A percentile compares a stretch with the other conserved stretches of the same genome.
Conservation (phyloP, 2,113 vertebrate genomes). For the Ammodytes dubius region DNA sequence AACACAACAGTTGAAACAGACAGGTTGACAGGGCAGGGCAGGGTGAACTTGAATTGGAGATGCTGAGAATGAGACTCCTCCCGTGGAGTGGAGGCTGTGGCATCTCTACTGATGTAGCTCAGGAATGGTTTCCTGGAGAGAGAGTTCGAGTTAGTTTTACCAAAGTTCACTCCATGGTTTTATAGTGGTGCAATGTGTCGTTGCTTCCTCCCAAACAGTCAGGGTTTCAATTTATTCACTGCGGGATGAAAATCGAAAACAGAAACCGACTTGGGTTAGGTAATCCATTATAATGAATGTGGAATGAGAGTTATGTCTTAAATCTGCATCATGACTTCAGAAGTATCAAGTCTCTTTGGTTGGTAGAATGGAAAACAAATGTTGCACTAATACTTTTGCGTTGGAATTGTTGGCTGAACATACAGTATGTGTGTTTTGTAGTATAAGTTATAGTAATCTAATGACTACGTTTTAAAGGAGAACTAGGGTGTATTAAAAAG, state of each 20-base stretch:
- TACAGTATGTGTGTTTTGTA: too few relatives aligned
- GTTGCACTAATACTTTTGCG: too few relatives aligned
- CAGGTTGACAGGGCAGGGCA: background rate
- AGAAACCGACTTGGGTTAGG: too few relatives aligned
- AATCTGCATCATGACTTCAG: too few relatives aligned
- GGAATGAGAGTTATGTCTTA: too few relatives aligned
- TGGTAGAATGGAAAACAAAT: too few relatives aligned
- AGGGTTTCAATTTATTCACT: background rate
- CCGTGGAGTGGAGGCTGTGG: background rate
- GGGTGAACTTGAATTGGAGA: background rate
- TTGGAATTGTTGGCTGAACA: too few relatives aligned
- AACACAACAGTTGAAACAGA: background rate
- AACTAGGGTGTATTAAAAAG: too few relatives aligned
- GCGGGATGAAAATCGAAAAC: background rate
- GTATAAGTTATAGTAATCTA: too few relatives aligned
- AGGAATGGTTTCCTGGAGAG: conserved; percentile 31
- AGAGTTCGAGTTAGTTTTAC: background rate
- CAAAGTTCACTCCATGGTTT: background rate
- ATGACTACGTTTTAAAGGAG: too few relatives aligned
- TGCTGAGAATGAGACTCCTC: conserved; percentile 25
- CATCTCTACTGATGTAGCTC: background rate
- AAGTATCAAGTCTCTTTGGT: too few relatives aligned
- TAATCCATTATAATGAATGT: background rate
- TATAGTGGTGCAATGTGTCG: background rate
- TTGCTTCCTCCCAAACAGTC: background rate